Evolutionary conservation across 2,888 invertebrate genomes (phyloP).

Genomic region (Prionchulus punctatus): DNA sequence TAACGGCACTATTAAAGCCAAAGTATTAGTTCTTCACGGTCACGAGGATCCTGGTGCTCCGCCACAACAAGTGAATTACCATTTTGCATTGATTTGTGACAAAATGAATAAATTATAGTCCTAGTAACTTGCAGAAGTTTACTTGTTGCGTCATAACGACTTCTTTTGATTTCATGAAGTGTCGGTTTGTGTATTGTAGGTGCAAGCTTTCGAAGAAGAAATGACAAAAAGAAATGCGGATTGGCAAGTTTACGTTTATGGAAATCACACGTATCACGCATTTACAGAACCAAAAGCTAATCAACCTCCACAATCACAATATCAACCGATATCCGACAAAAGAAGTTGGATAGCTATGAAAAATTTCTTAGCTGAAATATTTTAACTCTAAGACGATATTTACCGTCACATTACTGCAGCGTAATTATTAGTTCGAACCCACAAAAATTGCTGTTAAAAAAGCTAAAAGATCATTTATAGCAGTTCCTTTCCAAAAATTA

Average conservation of each 20-base stretch:
- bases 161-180: background rate
- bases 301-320: no score
- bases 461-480: no score
- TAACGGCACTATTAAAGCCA: background rate
- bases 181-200: background rate
- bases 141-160: background rate
- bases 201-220: background rate
- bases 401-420: no score
- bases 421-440: no score
- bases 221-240: constrained; percentile 3
- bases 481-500: no score
- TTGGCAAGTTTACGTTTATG: constrained; percentile 1
- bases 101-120: no score
- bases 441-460: no score
- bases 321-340: background rate
- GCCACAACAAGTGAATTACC: no score
- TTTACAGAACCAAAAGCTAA: background rate
- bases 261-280: background rate
- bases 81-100: no score
- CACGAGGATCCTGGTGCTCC: constrained; percentile 6
- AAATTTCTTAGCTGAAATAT: background rate
- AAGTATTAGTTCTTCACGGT: constrained; percentile 5
- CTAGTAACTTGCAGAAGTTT: background rate
- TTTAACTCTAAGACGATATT: no score
- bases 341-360: background rate